Base-by-base conservation (phyloP, 2,113 vertebrate genomes). In the Callospermophilus lateralis region DNA sequence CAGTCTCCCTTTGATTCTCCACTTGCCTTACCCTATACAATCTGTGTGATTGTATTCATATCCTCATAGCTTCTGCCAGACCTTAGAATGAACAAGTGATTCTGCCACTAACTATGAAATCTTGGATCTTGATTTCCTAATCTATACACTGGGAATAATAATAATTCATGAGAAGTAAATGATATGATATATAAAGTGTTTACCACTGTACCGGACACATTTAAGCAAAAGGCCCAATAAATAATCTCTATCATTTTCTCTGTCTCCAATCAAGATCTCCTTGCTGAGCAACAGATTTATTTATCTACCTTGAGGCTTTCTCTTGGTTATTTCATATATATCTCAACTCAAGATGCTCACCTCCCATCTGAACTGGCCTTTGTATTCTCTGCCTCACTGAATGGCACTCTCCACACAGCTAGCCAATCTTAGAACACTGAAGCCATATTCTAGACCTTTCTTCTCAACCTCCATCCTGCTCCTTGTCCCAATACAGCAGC, bases 191-290 rank as follows among this genome's bases (percentile, higher is more conserved):
- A 53, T 65, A 74, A 92, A 72, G 55, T 80, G 28, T 83, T 61
- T 95, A 53, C 34, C 37, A 83, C 30, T 84, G n/a, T 51, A 42
- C 34, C 58, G 51, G 67, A 96, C 39, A 79, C 26, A 90, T 84
- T 94, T 93, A 95, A 94, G 72, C 37, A 90, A 84, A 97, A 93
- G 10, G 26, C 63, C 65, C 48, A 83, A 10, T 81, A 89, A 93
- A 42, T 51, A 48, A 61, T 79, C 55, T 84, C 45, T 84, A 48
- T 88, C 48, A 91, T 87, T 94, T 94, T 84, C 42, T 83, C 20
- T 8, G 26, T 84, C 70, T 78, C 85, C 32, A 92, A 45, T 42
- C 67, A 86, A 78, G 5, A 89, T 30, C 39, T 51, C 16, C 45
- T 94, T 92, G 53, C 67, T 86, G 53, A 90, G 48, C 37, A 94